Evolutionary conservation across 1,140 invertebrate genomes (phyloP).

Genomic region (Drosophila tristis): DNA sequence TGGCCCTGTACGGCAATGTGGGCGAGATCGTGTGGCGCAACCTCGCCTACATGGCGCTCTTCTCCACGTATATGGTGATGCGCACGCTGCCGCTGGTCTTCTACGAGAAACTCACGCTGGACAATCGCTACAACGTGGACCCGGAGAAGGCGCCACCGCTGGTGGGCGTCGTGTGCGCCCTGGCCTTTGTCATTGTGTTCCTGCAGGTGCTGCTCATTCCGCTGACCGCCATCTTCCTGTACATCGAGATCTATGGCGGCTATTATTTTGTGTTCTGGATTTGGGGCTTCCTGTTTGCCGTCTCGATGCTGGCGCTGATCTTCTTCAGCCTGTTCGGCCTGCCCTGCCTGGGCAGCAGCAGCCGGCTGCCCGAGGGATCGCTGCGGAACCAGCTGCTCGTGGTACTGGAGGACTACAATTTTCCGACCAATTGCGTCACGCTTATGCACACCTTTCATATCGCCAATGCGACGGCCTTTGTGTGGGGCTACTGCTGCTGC

Average conservation of each 20-base stretch:
- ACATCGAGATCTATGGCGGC: slow-evolving; percentile 4
- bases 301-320: not conserved
- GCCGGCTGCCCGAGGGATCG: not conserved
- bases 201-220: slow-evolving; percentile 50
- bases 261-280: slow-evolving; percentile 18
- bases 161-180: slow-evolving; percentile 46
- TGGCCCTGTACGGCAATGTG: slow-evolving; percentile 28
- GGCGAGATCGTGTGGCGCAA: slow-evolving; percentile 42
- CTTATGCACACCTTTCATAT: slow-evolving; percentile 25
- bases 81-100: slow-evolving; percentile 41
- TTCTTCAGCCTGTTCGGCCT: slow-evolving; percentile 14
- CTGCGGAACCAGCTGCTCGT: not conserved
- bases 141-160: slow-evolving; percentile 18
- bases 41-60: slow-evolving; percentile 33
- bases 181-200: slow-evolving; percentile 40
- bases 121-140: slow-evolving; percentile 17
- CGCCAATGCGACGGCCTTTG: slow-evolving; percentile 18
- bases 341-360: slow-evolving; percentile 33
- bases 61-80: slow-evolving; percentile 42
- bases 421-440: slow-evolving; percentile 9
- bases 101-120: slow-evolving; percentile 44
- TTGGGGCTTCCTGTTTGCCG: slow-evolving; percentile 23
- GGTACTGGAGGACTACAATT: slow-evolving; percentile 14
- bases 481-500: slow-evolving; percentile 23
- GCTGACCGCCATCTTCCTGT: slow-evolving; percentile 37